Evolutionary conservation across 23 tunicate species (phyloP), one percentile per base, ranked within the genome.

Genomic region (Styela plicata): DNA sequence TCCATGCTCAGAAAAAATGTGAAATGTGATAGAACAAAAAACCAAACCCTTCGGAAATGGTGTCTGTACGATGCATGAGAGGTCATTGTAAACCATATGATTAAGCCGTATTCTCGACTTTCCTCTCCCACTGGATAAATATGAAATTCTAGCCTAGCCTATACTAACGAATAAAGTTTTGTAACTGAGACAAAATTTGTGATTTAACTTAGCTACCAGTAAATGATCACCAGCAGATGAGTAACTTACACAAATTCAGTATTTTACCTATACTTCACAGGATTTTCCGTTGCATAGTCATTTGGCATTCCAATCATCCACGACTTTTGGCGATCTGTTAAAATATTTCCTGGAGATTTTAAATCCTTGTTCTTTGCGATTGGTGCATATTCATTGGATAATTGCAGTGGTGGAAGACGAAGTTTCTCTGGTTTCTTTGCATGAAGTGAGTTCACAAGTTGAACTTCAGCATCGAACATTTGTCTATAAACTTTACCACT

Each of bases 391-490:
- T 23, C 36, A 1, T 31, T 28, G 0, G 75, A 2, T 3, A 34
- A 71, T 32, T 27, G 77, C 10, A 76, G 81, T 32, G 81, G 32
- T 35, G 88, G 73, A 13, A 69, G 80, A 32, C 78, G 74, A 1
- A 10, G 69, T 24, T 70, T 69, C 23, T 25, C 65, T 64, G 24
- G 35, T 30, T 79, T 70, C 34, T 25, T 76, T 7, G 74, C 52
- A 27, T 84, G 79, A 25, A 93, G 74, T 31, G 93, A 84, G 37
- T 88, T 77, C 85, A 93, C 90, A 3, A 93, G 78, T 64, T 93
- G 98, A 23, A 93, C 98, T 78, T 93, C 98, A 36, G 98, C 98
- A 84, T 93, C 98, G 63, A 93, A 93, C 93, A 93, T 88, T 53
- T 93, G 98, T 3, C 98, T 85, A 74, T 93, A 93, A 44, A 88